Conservation (phyloP, 1,140 invertebrate genomes). For the Triops longicaudatus region DNA sequence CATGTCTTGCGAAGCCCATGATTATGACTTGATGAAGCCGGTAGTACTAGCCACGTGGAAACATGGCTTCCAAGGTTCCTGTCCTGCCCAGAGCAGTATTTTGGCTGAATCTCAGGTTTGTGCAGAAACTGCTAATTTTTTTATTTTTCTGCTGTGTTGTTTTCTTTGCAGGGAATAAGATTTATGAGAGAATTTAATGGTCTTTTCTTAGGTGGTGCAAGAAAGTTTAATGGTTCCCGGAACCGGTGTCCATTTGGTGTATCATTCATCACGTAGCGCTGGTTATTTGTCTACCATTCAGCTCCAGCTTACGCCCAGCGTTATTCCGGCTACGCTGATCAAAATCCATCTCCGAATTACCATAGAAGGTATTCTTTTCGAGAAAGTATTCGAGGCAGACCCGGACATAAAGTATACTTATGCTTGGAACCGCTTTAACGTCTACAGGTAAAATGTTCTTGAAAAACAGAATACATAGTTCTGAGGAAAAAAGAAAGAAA, state of each 20-base stretch:
- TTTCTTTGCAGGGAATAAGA: too few relatives aligned
- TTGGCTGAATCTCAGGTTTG: conserved; percentile 87
- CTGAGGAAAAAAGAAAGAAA: conserved; percentile 29
- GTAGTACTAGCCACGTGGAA: conserved; percentile 93
- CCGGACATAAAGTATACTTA: conserved; percentile 89
- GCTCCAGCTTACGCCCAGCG: conserved; percentile 79
- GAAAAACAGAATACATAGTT: not conserved
- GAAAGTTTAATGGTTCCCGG: conserved; percentile 88
- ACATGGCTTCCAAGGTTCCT: conserved; percentile 88
- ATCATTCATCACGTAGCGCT: conserved; percentile 82
- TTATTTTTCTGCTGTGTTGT: too few relatives aligned
- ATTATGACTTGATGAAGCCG: conserved; percentile 89
- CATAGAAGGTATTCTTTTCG: conserved; percentile 83
- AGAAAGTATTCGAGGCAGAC: conserved; percentile 90
- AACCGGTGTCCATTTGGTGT: conserved; percentile 84
- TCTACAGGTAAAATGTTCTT: conserved; percentile 58
- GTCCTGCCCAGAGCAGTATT: conserved; percentile 70
- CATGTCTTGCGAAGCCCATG: conserved; percentile 69
- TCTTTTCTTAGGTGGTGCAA: conserved; percentile 68
- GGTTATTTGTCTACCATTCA: conserved; percentile 93
- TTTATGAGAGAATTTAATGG: not conserved
- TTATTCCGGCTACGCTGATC: conserved; percentile 66
- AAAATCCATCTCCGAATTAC: conserved; percentile 79
- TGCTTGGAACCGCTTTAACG: conserved; percentile 94
- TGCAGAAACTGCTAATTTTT: too few relatives aligned